Base-by-base conservation (phyloP, 2,113 vertebrate species). In the Odocoileus virginianus region DNA sequence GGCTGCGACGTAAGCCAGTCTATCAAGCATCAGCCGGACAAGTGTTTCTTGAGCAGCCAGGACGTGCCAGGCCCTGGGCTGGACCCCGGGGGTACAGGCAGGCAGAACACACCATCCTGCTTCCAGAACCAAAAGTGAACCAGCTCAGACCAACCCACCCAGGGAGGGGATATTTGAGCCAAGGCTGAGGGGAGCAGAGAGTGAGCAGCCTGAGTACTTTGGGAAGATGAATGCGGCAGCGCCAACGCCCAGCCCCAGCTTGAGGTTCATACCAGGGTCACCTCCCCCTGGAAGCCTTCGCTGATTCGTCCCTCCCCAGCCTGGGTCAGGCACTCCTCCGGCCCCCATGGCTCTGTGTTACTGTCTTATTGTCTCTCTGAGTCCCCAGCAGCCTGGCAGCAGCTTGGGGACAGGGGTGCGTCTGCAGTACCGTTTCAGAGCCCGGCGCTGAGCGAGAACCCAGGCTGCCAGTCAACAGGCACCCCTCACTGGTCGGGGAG, bases 391-490 rank as follows among this genome's bases (percentile, higher is more conserved):
- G 43, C 30, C 30, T 47, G 30, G 71, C 19, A 57, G 88, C 71
- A 78, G 88, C 28, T 25, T 78, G 71, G 5, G 40, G 28, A 30
- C 12, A 10, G 28, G 2, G 74, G 23, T 57, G 28, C 7, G 0
- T 50, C 40, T 45, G 67, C 40, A 50, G 15, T 43, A 7, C 21
- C 4, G 6, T 19, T 60, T 47, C 11, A 2, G 4, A 47, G 55
- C 74, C 55, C 19, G 30, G 30, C 0, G 1, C 43, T 15, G 15
- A 13, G 50, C 4, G n/a, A 43, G 11, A 43, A 33, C 6, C n/a
- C 87, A 57, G 25, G 25, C 11, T 14, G 43, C 16, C 6, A 21
- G 58, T 33, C 30, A 8, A 2, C 1, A 5, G 85, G 12, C 0
- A 1, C 14, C 74, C 74, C 11, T 81, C 30, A 5, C 6, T 27